Conservation (phyloP, 1,140 invertebrate species). For the Procambarus virginalis region DNA sequence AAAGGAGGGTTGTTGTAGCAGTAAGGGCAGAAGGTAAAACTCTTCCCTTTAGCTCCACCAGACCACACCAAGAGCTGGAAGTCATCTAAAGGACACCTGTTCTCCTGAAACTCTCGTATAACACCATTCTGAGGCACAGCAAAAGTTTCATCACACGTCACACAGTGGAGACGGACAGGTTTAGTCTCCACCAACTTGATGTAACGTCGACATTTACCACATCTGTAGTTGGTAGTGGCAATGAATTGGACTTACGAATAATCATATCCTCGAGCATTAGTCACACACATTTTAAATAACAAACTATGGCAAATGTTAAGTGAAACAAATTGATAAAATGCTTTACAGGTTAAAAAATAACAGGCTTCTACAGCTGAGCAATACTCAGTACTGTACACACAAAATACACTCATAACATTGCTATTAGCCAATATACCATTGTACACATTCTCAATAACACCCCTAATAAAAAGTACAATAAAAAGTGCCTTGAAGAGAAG, state of each 20-base stretch:
- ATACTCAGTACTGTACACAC: too few species aligned
- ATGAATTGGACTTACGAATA: neutral
- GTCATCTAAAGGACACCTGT: constrained; percentile 98
- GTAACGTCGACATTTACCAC: constrained; percentile 97
- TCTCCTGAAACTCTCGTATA: constrained; percentile 94
- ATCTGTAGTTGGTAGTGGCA: constrained; percentile 77
- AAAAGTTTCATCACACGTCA: constrained; percentile 97
- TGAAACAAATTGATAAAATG: neutral
- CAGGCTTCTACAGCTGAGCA: too few species aligned
- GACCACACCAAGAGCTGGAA: constrained; percentile 95
- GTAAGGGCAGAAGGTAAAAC: constrained; percentile 97
- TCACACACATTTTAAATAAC: neutral
- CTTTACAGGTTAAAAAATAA: neutral
- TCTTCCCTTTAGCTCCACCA: constrained; percentile 91
- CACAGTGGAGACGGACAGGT: constrained; percentile 94
- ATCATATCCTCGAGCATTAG: neutral
- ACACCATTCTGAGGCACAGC: constrained; percentile 94
- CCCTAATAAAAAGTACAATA: too few species aligned
- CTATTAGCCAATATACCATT: too few species aligned
- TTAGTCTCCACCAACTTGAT: constrained; percentile 98
- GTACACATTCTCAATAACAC: too few species aligned
- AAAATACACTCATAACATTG: too few species aligned
- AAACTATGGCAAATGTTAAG: neutral
- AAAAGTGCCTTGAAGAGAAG: too few species aligned
- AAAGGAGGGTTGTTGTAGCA: constrained; percentile 99